phyloP scores from a whole-genome alignment of 2,797 vertebrate species.

The Rhinichthys osculus region DNA sequence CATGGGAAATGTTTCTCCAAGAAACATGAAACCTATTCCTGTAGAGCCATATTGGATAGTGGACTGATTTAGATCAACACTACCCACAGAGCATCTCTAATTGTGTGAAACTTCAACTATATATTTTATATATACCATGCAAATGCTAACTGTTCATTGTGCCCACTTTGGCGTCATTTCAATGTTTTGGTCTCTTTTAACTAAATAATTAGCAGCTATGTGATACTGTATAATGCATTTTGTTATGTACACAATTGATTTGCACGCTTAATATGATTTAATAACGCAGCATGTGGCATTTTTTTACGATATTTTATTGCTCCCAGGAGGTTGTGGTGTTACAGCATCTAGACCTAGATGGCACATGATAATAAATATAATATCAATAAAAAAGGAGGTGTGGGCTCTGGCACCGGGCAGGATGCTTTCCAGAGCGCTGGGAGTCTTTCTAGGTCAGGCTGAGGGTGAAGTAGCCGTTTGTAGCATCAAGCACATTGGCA shows the following conservation, averaged over 20 bases:
- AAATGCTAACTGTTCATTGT: neutral
- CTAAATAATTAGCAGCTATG: neutral
- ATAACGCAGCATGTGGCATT: neutral
- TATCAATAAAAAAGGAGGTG: neutral
- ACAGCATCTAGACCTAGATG: neutral
- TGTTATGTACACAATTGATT: neutral
- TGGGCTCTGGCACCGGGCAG: neutral
- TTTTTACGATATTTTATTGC: neutral
- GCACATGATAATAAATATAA: neutral
- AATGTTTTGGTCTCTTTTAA: neutral
- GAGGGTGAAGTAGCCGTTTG: neutral
- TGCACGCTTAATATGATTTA: neutral
- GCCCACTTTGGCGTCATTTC: neutral
- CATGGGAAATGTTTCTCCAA: conserved; percentile 11
- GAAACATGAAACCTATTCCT: conserved; percentile 21
- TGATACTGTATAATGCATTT: neutral
- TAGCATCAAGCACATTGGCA: neutral
- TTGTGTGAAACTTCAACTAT: conserved; percentile 5
- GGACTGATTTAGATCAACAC: conserved; percentile 39
- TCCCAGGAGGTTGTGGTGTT: neutral
- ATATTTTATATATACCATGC: neutral
- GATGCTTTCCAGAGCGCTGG: neutral
- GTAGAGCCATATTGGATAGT: conserved; percentile 31
- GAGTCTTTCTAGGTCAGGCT: neutral
- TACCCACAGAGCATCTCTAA: conserved; percentile 24